Evolutionary conservation across 2,113 vertebrate genomes (phyloP).

Genomic region (Oreochromis aureus): DNA sequence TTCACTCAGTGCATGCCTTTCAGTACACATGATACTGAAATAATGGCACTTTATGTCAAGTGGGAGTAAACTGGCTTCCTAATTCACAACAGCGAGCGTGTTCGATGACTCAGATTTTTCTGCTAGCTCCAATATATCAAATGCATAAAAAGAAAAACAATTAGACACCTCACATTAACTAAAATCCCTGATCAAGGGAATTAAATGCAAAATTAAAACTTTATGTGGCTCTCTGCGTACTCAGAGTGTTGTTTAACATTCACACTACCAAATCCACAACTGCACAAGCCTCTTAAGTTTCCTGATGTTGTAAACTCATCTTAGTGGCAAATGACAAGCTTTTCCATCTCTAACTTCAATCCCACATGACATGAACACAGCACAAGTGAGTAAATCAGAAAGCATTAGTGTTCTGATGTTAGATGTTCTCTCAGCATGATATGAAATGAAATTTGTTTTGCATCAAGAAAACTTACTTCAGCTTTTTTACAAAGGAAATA

Average conservation of each 20-base stretch:
- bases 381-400: background rate
- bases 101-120: background rate
- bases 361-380: background rate
- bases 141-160: background rate
- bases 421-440: background rate
- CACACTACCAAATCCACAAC: background rate
- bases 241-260: background rate
- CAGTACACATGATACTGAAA: background rate
- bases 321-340: background rate
- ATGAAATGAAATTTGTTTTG: background rate
- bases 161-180: background rate
- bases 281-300: background rate
- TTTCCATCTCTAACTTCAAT: background rate
- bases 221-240: fast-evolving
- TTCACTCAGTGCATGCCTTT: background rate
- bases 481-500: background rate
- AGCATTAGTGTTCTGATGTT: background rate
- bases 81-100: background rate
- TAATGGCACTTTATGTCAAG: background rate
- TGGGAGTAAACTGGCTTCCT: background rate
- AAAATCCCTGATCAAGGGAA: background rate
- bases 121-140: background rate
- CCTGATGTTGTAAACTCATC: background rate
- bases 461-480: background rate
- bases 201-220: background rate